These are phyloP conservation scores for Troides aeacus DNA, from an alignment of 2,888 invertebrate genomes.

Conservation along the genomic window DNA sequence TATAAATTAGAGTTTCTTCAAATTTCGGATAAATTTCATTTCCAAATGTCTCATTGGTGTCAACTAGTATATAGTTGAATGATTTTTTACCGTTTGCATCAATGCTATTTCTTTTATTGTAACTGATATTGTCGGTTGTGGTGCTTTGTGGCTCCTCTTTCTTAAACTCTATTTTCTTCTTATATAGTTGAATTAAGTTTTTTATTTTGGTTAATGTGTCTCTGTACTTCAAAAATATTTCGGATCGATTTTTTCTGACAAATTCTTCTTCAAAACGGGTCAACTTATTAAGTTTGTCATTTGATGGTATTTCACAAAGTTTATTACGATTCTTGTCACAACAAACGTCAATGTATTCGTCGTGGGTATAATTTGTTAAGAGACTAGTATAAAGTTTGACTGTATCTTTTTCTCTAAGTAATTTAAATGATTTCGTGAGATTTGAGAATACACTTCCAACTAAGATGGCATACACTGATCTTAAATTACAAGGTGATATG, in stretches of 20 bases:
- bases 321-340: constrained; percentile 35
- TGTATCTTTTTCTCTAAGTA: constrained; percentile 48
- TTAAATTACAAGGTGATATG: constrained; percentile 45
- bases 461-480: constrained; percentile 57
- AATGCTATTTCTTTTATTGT: no score
- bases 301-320: constrained; percentile 34
- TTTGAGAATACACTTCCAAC: constrained; percentile 48
- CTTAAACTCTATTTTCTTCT: constrained; percentile 34
- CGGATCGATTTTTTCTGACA: background rate
- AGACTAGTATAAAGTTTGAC: constrained; percentile 62
- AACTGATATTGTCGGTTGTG: no score
- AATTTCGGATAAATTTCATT: no score
- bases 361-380: constrained; percentile 39
- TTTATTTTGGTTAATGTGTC: constrained; percentile 50
- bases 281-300: background rate
- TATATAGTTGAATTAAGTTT: constrained; percentile 46
- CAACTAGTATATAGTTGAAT: no score
- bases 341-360: constrained; percentile 49
- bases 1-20: no score
- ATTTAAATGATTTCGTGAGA: constrained; percentile 51
- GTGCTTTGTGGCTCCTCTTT: background rate
- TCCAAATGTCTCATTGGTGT: no score
- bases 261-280: background rate
- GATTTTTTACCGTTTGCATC: no score
- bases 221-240: constrained; percentile 34